Conservation (phyloP, 2,113 vertebrate species). For the human region GRCh38 chr3:66774001-66774500, state of each 20-base stretch:
- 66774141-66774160: background rate
- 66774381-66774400: too few relatives aligned
- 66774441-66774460: background rate
- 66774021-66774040: background rate
- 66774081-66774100: background rate
- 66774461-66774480: background rate
- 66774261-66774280: background rate
- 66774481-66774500: background rate
- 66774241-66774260: background rate
- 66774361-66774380: too few relatives aligned
- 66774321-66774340: too few relatives aligned
- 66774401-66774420: background rate
- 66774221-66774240: background rate
- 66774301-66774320: too few relatives aligned
- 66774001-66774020: background rate
- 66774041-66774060: background rate
- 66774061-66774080: background rate
- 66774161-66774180: background rate
- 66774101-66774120: background rate
- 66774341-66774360: too few relatives aligned
- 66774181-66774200: background rate
- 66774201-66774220: background rate
- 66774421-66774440: background rate
- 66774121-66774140: background rate
- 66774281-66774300: background rate